phyloP scores from a whole-genome alignment of 2,888 invertebrate species.

The Leucozona laternaria region DNA sequence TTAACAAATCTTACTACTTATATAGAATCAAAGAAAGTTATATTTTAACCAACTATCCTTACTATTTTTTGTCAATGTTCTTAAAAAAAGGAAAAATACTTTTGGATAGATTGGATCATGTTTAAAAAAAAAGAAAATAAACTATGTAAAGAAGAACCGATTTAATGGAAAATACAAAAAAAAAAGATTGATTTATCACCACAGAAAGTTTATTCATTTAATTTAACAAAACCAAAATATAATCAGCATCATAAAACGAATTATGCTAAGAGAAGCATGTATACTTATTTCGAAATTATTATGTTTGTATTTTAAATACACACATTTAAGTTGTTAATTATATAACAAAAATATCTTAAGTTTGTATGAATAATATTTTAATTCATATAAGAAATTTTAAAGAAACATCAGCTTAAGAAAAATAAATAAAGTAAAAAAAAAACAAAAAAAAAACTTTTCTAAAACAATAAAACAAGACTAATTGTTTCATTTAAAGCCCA shows the following conservation, averaged over 20 bases:
- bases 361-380: conserved; percentile 6
- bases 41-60: conserved; percentile 1
- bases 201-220: not conserved
- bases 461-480: not conserved
- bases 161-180: not conserved
- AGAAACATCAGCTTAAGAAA: conserved; percentile 12
- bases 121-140: not conserved
- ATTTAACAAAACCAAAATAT: not conserved
- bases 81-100: not conserved
- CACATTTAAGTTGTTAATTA: conserved; percentile 19
- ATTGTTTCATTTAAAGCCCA: too few species aligned
- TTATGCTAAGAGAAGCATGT: not conserved
- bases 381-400: conserved; percentile 3
- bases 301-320: conserved; percentile 19
- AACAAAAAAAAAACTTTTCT: conserved; percentile 18
- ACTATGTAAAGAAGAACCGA: not conserved
- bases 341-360: conserved; percentile 14
- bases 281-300: conserved; percentile 10
- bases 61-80: conserved; percentile 5
- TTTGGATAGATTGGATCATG: not conserved
- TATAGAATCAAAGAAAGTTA: not conserved
- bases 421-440: conserved; percentile 13
- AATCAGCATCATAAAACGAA: conserved; percentile 19
- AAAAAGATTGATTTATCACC: not conserved
- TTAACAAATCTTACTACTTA: conserved; percentile 36